Evolutionary conservation across 1,140 invertebrate genomes (phyloP), one percentile per base, ranked within the genome.

Genomic region (Drosophila truncata): DNA sequence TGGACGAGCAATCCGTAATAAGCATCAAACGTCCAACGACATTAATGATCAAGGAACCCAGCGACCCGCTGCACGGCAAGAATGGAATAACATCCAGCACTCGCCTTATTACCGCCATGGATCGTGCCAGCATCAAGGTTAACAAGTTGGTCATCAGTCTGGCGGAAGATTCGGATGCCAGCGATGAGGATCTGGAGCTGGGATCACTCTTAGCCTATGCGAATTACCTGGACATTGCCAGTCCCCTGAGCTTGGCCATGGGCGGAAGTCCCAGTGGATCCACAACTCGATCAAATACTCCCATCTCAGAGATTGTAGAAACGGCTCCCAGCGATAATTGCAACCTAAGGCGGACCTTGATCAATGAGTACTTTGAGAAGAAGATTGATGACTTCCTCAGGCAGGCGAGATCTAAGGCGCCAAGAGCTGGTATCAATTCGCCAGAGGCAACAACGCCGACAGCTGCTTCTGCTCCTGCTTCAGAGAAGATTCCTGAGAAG

Each of bases 341-440:
- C n/a, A 88, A 84, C 41, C 39, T 90, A 4, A 31, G 78, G 23
- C 75, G 88, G 18, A 81, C 79, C 16, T 49, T 79, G 37, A 88
- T 86, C 18, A 91, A 80, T 44, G 91, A 91, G n/a, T 73, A 61
- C 42, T 92, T 92, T 35, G 91, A 92, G 49, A 86, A 87, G 58
- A 92, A 87, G 55, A 62, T 92, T 11, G 91, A 92, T 46, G 80
- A 91, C 39, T 92, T 91, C 20, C 70, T 92, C 0, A 91, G 92
- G 62, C 75, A 90, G 41, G 85, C 85, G 2, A 77, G 85, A 27
- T 80, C 81, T 11, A 82, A 82, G 27, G 86, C 72, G 14, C 41
- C 78, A 7, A 37, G 35, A 25, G 14, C 27, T 0, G 31, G 5
- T n/a, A n/a, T n/a, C 35, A 25, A 27, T 27, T 41, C 42, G n/a